These are phyloP conservation scores for Saguinus midas DNA, from an alignment of 2,113 vertebrate genomes.

Conservation along the genomic window DNA sequence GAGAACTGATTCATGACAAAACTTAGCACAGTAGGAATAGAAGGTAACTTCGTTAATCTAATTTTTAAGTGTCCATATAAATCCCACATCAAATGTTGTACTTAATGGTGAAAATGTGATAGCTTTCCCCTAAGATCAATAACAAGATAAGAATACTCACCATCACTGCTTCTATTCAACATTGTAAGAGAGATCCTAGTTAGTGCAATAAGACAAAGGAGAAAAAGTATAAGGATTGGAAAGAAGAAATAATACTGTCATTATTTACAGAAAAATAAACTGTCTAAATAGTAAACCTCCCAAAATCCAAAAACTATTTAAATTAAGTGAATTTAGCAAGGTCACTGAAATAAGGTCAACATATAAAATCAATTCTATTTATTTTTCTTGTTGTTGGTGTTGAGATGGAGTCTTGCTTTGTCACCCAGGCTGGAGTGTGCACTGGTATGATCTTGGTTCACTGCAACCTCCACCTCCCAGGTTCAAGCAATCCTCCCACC, in stretches of 20 bases:
- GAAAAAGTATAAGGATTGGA: background rate
- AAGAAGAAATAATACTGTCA: background rate
- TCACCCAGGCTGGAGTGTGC: too few species aligned
- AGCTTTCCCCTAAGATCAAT: background rate
- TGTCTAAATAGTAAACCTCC: background rate
- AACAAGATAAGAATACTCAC: background rate
- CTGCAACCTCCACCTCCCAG: too few species aligned
- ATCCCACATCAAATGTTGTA: background rate
- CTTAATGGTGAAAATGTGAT: background rate
- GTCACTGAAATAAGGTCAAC: background rate
- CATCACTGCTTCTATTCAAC: background rate
- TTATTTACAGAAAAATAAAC: conserved; percentile 5
- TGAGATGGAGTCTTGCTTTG: too few species aligned
- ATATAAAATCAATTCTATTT: background rate
- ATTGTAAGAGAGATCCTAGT: background rate
- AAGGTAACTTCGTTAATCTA: background rate
- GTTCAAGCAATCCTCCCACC: too few species aligned
- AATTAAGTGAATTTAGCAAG: background rate
- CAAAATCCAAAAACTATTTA: conserved; percentile 1
- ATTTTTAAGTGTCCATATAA: background rate
- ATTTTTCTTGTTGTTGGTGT: too few species aligned
- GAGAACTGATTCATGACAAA: background rate
- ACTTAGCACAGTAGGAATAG: background rate
- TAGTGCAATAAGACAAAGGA: background rate
- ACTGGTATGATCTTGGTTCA: too few species aligned